Percentiles rank a stretch among this genome's conserved stretches.
These are phyloP conservation scores for Patiria miniata DNA, from an alignment of 35 echinoderm and acorn worm genomes.

Conservation along the genomic window DNA sequence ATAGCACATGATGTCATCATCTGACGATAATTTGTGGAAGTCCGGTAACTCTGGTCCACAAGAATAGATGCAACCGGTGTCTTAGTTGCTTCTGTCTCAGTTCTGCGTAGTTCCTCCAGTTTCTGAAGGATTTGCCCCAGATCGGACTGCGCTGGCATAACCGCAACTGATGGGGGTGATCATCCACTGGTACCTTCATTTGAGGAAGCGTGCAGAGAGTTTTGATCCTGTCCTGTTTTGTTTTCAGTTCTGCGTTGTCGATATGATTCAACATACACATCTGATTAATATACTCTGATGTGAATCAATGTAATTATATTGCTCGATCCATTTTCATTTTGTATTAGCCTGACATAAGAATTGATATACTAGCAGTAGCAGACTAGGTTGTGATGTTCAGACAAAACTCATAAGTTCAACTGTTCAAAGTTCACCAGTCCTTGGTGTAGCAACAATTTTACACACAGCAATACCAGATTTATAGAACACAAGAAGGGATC, in stretches of 20 bases:
- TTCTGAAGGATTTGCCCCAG: background rate
- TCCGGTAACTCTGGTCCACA: background rate
- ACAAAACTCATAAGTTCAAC: no score
- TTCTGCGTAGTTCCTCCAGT: background rate
- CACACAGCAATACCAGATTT: no score
- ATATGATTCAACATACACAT: background rate
- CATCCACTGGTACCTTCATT: slow-evolving; percentile 2
- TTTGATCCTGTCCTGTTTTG: no score
- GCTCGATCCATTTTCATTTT: background rate
- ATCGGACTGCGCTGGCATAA: background rate
- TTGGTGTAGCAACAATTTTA: no score
- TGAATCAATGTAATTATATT: background rate
- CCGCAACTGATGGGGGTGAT: background rate
- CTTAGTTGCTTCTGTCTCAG: background rate
- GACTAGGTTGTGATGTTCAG: no score
- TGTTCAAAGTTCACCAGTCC: no score
- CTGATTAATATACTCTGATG: background rate
- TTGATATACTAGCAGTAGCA: no score
- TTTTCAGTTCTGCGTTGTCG: background rate
- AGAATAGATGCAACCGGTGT: no score
- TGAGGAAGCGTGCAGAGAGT: background rate
- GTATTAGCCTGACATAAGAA: no score
- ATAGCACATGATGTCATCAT: slow-evolving; percentile 47
- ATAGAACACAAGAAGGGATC: no score
- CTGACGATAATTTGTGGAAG: no score